A percentile compares a stretch with the other conserved stretches of the same genome.
Evolutionary conservation across 1,140 invertebrate species (phyloP).

Genomic region (Kradibia gibbosae): DNA sequence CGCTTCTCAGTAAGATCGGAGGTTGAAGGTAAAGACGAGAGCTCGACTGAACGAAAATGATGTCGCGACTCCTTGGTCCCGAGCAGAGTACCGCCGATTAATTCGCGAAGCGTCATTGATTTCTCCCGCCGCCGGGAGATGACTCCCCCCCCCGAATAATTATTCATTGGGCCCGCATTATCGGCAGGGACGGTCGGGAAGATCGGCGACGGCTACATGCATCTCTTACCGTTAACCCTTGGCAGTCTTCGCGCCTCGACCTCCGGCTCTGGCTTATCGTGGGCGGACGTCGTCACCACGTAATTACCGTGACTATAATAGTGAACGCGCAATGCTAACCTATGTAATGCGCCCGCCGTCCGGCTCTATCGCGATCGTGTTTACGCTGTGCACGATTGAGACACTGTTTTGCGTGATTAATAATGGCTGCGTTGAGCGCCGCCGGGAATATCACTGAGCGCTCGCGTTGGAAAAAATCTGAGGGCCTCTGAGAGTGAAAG

Average conservation of each 20-base stretch:
- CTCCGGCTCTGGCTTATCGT: conserved; percentile 47
- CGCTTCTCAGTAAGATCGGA: neutral
- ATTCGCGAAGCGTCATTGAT: neutral
- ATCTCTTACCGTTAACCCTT: no score
- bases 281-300: conserved; percentile 63
- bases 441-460: no score
- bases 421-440: neutral
- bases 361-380: neutral
- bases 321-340: conserved; percentile 47
- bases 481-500: neutral
- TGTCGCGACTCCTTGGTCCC: neutral
- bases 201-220: conserved; percentile 59
- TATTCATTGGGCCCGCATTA: neutral
- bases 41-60: neutral
- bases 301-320: conserved; percentile 65
- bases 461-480: neutral
- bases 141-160: neutral
- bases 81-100: neutral
- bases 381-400: neutral
- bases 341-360: conserved; percentile 3
- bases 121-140: neutral
- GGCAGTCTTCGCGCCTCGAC: no score
- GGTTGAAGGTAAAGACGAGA: neutral
- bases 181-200: no score
- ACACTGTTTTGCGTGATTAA: conserved; percentile 13